Evolutionary conservation across 2,113 vertebrate species (phyloP).

Genomic region (Gasterosteus aculeatus): DNA sequence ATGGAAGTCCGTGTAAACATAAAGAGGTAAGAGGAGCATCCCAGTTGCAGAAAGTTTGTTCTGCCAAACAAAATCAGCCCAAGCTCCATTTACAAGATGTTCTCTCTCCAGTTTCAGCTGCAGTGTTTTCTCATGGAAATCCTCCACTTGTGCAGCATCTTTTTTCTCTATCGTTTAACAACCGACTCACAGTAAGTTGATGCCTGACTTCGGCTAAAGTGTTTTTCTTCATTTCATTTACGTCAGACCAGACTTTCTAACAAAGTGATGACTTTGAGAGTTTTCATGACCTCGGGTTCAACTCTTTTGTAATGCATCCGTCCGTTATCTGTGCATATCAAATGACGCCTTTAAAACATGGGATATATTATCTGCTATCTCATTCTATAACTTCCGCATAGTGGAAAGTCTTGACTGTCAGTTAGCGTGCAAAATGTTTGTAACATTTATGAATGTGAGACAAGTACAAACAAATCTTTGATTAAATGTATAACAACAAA

Average conservation of each 20-base stretch:
- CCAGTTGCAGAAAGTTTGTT: not conserved
- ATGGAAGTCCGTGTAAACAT: not conserved
- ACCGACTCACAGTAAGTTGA: not conserved
- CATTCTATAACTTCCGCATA: not conserved
- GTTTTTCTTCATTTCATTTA: not conserved
- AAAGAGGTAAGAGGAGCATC: not conserved
- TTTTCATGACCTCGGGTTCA: constrained; percentile 43
- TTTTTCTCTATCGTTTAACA: not conserved
- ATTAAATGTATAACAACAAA: not conserved
- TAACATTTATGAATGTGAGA: not conserved
- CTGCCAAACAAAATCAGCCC: no score
- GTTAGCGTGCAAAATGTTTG: not conserved
- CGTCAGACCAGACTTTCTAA: constrained; percentile 11
- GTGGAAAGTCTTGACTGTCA: not conserved
- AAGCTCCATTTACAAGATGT: not conserved
- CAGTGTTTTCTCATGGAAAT: not conserved
- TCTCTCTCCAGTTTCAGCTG: not conserved
- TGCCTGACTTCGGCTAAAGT: constrained; percentile 23
- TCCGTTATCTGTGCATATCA: constrained; percentile 50
- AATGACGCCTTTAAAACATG: constrained; percentile 31
- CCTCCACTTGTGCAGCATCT: not conserved
- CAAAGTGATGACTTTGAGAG: constrained; percentile 33
- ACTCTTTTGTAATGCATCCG: constrained; percentile 40
- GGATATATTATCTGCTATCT: not conserved
- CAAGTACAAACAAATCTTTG: not conserved